A percentile compares a stretch with the other conserved stretches of the same genome.
phyloP scores from a whole-genome alignment of 1,140 invertebrate species.

The Whitmania pigra region DNA sequence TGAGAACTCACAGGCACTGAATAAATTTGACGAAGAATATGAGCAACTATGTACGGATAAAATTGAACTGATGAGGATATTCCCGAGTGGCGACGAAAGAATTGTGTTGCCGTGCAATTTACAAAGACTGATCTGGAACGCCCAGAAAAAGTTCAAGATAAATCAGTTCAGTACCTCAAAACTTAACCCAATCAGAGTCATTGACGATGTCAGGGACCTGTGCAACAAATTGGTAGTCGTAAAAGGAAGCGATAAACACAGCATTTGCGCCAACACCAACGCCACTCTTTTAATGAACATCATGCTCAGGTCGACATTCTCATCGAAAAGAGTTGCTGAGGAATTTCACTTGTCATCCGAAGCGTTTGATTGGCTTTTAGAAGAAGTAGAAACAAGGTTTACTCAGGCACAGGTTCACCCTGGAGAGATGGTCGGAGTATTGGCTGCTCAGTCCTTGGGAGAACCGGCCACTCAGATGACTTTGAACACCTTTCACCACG shows the following conservation, averaged over 20 bases:
- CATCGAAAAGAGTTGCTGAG: conserved; percentile 68
- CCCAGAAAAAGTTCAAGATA: conserved; percentile 98
- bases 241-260: conserved; percentile 80
- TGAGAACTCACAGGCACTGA: conserved; percentile 76
- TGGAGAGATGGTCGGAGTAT: conserved; percentile 96
- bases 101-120: conserved; percentile 93
- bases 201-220: conserved; percentile 45
- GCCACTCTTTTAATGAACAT: conserved; percentile 53
- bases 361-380: conserved; percentile 97
- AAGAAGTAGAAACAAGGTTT: conserved; percentile 96
- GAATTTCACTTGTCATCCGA: conserved; percentile 82
- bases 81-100: conserved; percentile 55
- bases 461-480: conserved; percentile 99
- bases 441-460: conserved; percentile 93
- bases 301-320: conserved; percentile 45
- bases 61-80: conserved; percentile 59
- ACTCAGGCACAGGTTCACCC: conserved; percentile 84
- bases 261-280: conserved; percentile 91
- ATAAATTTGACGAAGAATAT: conserved; percentile 84
- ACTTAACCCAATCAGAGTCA: conserved; percentile 78
- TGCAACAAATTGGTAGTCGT: conserved; percentile 49
- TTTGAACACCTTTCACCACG: conserved; percentile 99
- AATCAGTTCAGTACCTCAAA: conserved; percentile 83
- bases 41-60: conserved; percentile 77
- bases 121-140: conserved; percentile 98